These are phyloP conservation scores for Rhogogaster chlorosoma DNA, from an alignment of 2,888 invertebrate species.

Conservation along the genomic window DNA sequence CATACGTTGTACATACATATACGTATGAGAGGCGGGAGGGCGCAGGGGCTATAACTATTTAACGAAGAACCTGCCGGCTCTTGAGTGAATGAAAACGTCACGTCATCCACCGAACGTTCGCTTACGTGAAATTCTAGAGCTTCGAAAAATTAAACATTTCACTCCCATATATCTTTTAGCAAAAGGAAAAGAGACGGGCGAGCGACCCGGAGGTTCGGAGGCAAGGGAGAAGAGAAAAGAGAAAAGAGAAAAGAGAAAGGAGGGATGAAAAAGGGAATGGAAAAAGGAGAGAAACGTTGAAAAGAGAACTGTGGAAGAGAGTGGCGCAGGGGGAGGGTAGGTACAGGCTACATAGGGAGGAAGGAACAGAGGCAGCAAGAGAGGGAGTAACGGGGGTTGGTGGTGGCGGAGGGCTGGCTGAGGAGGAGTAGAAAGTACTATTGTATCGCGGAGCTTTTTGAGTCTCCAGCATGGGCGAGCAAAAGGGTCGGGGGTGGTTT, in stretches of 20 bases:
- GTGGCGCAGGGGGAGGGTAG: slow-evolving; percentile 36
- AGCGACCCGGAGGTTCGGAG: slow-evolving; percentile 41
- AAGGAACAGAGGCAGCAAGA: slow-evolving; percentile 42
- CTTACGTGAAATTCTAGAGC: slow-evolving; percentile 40
- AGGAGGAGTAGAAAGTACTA: slow-evolving; percentile 56
- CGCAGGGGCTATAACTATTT: slow-evolving; percentile 30
- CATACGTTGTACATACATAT: neutral
- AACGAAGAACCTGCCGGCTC: neutral
- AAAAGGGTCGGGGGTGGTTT: slow-evolving; percentile 64
- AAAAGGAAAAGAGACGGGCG: slow-evolving; percentile 41
- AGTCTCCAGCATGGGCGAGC: slow-evolving; percentile 53
- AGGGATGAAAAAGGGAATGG: slow-evolving; percentile 56
- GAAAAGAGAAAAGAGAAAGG: slow-evolving; percentile 36
- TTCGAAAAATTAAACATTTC: slow-evolving; percentile 49
- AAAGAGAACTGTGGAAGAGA: slow-evolving; percentile 32
- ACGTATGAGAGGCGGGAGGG: neutral
- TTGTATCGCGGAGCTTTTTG: slow-evolving; percentile 49
- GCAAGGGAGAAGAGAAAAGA: slow-evolving; percentile 37
- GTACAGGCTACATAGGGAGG: slow-evolving; percentile 39
- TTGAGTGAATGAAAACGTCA: slow-evolving; percentile 44
- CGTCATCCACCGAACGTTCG: slow-evolving; percentile 24
- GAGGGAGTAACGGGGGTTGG: slow-evolving; percentile 56
- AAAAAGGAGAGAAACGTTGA: slow-evolving; percentile 61
- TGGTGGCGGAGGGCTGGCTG: slow-evolving; percentile 56
- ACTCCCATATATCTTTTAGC: slow-evolving; percentile 28